Conservation (phyloP, 2,888 invertebrate species). For the Habroteleia sp. region DNA sequence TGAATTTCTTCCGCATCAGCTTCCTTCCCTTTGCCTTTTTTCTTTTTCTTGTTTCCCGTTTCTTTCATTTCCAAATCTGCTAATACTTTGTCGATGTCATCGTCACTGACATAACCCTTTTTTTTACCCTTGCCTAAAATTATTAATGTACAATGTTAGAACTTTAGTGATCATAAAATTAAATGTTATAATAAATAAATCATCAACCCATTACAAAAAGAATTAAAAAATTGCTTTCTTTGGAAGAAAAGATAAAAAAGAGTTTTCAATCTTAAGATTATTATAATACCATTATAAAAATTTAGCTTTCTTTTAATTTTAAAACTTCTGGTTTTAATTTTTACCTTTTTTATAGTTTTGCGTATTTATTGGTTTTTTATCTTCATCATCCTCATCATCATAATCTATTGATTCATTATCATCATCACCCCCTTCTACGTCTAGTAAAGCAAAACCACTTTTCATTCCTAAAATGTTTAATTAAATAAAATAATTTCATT, state of each 20-base stretch:
- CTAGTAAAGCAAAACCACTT: slow-evolving; percentile 86
- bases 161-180: no score
- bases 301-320: slow-evolving; percentile 83
- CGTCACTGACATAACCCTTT: slow-evolving; percentile 87
- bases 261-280: no score
- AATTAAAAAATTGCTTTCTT: no score
- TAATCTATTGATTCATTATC: slow-evolving; percentile 72
- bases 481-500: no score
- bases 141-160: no score
- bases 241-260: no score
- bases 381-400: slow-evolving; percentile 69
- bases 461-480: slow-evolving; percentile 67
- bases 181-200: no score
- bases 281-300: background rate
- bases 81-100: slow-evolving; percentile 90
- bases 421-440: slow-evolving; percentile 83
- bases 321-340: slow-evolving; percentile 79
- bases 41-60: slow-evolving; percentile 67
- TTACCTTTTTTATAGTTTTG: slow-evolving; percentile 73
- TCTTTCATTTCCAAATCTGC: slow-evolving; percentile 90
- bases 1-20: slow-evolving; percentile 78
- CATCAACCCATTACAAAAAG: no score
- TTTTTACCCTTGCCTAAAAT: slow-evolving; percentile 80
- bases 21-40: slow-evolving; percentile 79
- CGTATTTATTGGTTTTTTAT: slow-evolving; percentile 82